Evolutionary conservation across 2,113 vertebrate genomes (phyloP).

Genomic region (Brachionichthys hirsutus): DNA sequence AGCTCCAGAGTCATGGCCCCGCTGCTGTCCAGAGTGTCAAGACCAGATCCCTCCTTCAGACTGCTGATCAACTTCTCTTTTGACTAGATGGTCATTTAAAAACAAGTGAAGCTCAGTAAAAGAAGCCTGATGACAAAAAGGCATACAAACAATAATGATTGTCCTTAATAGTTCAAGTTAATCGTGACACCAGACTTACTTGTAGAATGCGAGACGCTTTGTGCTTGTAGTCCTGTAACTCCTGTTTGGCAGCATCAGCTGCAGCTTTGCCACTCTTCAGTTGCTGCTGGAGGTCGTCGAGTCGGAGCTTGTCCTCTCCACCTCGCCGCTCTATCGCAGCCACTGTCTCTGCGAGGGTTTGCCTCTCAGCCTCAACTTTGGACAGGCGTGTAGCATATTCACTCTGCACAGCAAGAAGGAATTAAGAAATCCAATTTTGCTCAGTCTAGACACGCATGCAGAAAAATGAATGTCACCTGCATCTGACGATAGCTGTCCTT

Average conservation of each 20-base stretch:
- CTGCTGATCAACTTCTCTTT: slow-evolving; percentile 99
- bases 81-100: slow-evolving; percentile 77
- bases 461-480: slow-evolving; percentile 77
- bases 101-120: neutral
- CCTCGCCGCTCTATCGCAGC: slow-evolving; percentile 82
- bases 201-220: slow-evolving; percentile 96
- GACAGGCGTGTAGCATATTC: slow-evolving; percentile 84
- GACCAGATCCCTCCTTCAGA: slow-evolving; percentile 95
- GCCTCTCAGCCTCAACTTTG: slow-evolving; percentile 87
- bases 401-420: slow-evolving; percentile 67
- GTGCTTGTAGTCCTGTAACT: slow-evolving; percentile 93
- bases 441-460: neutral
- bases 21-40: slow-evolving; percentile 86
- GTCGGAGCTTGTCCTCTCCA: slow-evolving; percentile 84
- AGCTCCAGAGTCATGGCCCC: slow-evolving; percentile 83
- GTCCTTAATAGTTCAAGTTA: neutral
- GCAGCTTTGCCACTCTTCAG: slow-evolving; percentile 78
- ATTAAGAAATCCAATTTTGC: neutral
- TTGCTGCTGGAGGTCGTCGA: slow-evolving; percentile 89
- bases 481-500: slow-evolving; percentile 92
- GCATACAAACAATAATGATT: neutral
- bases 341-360: slow-evolving; percentile 88
- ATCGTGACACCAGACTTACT: slow-evolving; percentile 61
- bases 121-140: neutral
- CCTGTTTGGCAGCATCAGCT: slow-evolving; percentile 86